Evolutionary conservation across 2,888 invertebrate species (phyloP).

Genomic region (Megalurothrips usitatus): DNA sequence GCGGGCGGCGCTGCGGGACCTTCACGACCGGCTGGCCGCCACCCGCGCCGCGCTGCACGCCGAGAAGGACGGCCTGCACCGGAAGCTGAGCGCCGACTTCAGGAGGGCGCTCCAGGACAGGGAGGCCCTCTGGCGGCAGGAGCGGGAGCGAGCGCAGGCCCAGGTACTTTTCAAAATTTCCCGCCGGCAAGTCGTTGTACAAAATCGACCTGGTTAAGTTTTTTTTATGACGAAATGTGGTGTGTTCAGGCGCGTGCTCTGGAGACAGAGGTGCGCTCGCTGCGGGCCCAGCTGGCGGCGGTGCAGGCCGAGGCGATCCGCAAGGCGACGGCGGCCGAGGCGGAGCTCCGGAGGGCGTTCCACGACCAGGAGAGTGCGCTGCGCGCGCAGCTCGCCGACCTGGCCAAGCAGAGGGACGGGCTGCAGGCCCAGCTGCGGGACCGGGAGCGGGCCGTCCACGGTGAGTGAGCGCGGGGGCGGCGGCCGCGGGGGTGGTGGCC

Average conservation of each 20-base stretch:
- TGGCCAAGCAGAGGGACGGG: background rate
- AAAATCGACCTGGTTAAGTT: background rate
- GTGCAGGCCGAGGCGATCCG: conserved; percentile 4
- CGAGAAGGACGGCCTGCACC: conserved; percentile 18
- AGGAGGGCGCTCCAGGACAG: background rate
- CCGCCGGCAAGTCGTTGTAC: too few relatives aligned
- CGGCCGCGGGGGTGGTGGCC: background rate
- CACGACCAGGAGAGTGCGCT: conserved; percentile 9
- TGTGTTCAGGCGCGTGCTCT: background rate
- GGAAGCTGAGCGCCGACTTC: conserved; percentile 11
- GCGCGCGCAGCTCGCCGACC: background rate
- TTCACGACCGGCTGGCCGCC: conserved; percentile 5
- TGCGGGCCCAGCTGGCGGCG: background rate
- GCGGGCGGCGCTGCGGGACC: conserved; percentile 6
- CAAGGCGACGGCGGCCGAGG: background rate
- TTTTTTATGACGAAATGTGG: background rate
- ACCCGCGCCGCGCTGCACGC: background rate
- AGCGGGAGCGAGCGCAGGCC: background rate
- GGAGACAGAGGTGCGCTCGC: background rate
- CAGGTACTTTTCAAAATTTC: background rate
- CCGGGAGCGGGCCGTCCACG: background rate
- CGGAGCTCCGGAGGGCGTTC: background rate
- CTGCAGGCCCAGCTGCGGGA: conserved; percentile 4
- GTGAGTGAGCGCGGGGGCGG: background rate
- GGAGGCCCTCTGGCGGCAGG: background rate